Conservation (phyloP, 2,113 vertebrate genomes). For the Panthera leo region DNA sequence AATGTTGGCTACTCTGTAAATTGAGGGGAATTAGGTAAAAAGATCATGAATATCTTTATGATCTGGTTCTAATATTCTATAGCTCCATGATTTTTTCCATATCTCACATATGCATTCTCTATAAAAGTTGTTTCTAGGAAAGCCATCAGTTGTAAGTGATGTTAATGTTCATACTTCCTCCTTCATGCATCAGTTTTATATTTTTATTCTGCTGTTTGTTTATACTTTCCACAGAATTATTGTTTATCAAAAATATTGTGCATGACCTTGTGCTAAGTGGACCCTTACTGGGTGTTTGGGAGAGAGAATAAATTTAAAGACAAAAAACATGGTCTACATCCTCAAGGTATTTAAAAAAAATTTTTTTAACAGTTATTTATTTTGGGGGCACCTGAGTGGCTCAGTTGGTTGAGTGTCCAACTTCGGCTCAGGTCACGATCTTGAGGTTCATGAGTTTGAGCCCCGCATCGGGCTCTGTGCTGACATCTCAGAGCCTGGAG, state of each 20-base stretch:
- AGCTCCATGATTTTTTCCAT: neutral
- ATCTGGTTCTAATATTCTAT: neutral
- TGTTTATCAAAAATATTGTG: neutral
- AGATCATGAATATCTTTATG: neutral
- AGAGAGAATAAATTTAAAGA: neutral
- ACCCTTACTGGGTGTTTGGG: neutral
- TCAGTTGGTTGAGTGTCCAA: too few relatives aligned
- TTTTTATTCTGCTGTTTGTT: neutral
- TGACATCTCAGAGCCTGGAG: too few relatives aligned
- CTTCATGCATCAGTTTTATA: neutral
- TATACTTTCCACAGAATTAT: neutral
- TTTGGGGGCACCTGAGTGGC: too few relatives aligned
- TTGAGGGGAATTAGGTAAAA: neutral
- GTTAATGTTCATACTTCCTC: neutral
- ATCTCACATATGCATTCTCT: neutral
- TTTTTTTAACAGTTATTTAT: too few relatives aligned
- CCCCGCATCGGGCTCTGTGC: too few relatives aligned
- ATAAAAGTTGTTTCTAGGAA: neutral
- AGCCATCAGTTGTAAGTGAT: neutral
- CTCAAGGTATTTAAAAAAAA: neutral
- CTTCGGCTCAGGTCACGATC: too few relatives aligned
- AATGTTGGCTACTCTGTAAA: neutral
- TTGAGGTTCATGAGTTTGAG: too few relatives aligned
- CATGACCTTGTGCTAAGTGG: neutral
- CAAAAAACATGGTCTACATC: neutral